Base-by-base conservation (phyloP, 2,113 vertebrate genomes). In the Oreochromis spilurus region DNA sequence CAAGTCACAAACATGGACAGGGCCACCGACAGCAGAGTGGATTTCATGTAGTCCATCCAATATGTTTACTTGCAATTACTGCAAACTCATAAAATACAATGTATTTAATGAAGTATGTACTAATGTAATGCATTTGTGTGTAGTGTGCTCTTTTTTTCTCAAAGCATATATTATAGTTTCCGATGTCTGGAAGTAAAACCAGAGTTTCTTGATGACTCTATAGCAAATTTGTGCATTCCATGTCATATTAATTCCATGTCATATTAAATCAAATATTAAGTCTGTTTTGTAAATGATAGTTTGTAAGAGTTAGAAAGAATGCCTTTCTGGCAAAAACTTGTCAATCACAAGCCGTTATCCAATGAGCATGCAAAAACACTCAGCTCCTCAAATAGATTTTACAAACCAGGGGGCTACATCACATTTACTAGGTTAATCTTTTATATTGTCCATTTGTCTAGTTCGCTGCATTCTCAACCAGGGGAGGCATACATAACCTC, bases 21-120 rank as follows among this genome's bases (percentile, higher is more conserved):
- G 24, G 45, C 70, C 6, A 77, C 70, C 7, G 43, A 29, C 70
- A 75, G 40, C 67, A 72, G 38, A 24, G 60, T 38, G 60, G 17
- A 65, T 65, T 36, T 65, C 60, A 65, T 36, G 60, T 7, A 36
- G 31, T 65, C 60, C 60, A 65, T 45, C 21, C 67, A 72, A 48
- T 48, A 72, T 72, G 40, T 72, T 48, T 72, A 16, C 21, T 26
- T 72, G 40, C 14, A 45, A 45, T 45, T 72, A 7, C 21, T 26
- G 21, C 21, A 72, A 48, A 29, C 40, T 75, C 9, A 19, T 34
- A 62, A 62, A 72, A 72, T 3, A 21, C 4, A 1, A 17, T 7
- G 40, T 0, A 72, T 45, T 45, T 72, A 62, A 62, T 36, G 60
- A 65, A 65, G 31, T 65, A 65, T 65, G 9, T 65, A 65, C 17